A percentile compares a stretch with the other conserved stretches of the same genome.
Conservation (phyloP, 2,888 invertebrate species). For the Ichneumoninae sp. region DNA sequence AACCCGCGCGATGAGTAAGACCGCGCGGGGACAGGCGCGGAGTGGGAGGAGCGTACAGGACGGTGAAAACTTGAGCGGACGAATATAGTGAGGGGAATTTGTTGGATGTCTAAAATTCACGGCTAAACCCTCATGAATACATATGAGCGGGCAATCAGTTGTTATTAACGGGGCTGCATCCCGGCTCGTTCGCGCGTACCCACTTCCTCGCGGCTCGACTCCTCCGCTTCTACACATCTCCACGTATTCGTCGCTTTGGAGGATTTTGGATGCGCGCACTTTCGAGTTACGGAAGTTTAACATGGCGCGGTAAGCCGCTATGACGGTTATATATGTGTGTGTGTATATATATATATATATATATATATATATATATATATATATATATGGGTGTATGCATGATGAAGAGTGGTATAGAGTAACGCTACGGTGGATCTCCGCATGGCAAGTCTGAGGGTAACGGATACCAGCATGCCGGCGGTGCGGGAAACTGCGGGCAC, state of each 20-base stretch:
- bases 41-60: background rate
- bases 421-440: background rate
- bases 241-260: background rate
- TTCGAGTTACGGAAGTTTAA: constrained; percentile 62
- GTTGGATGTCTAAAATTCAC: constrained; percentile 63
- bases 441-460: background rate
- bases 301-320: constrained; percentile 56
- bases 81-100: constrained; percentile 44
- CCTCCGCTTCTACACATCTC: background rate
- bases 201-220: constrained; percentile 16
- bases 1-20: constrained; percentile 22
- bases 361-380: constrained; percentile 3
- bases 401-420: background rate
- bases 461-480: background rate
- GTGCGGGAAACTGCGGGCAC: background rate
- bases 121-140: constrained; percentile 64
- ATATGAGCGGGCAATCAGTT: constrained; percentile 66
- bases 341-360: constrained; percentile 10
- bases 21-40: constrained; percentile 4
- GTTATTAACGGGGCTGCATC: constrained; percentile 61
- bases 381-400: constrained; percentile 15
- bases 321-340: constrained; percentile 8
- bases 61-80: background rate
- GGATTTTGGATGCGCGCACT: constrained; percentile 60
- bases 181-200: constrained; percentile 45